Conservation (phyloP, 2,113 vertebrate genomes). For the Antennarius striatus region DNA sequence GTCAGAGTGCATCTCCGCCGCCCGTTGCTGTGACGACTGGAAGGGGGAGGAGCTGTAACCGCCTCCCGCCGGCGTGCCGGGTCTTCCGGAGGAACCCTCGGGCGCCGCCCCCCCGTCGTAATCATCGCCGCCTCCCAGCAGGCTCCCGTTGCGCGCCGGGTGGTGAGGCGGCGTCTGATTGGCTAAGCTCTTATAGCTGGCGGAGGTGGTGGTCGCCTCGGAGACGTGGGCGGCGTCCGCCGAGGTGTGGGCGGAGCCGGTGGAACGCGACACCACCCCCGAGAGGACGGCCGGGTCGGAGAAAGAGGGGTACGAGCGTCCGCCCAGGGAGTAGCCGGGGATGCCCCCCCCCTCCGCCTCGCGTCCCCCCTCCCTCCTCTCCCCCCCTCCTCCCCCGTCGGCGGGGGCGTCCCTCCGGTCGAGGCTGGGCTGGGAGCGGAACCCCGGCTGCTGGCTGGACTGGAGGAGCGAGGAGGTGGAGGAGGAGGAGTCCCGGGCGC, state of each 20-base stretch:
- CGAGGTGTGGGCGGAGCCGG: constrained; percentile 85
- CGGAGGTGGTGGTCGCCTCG: constrained; percentile 86
- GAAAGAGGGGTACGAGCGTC: constrained; percentile 82
- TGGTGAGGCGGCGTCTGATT: constrained; percentile 85
- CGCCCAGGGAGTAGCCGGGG: constrained; percentile 76
- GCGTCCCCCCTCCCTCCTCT: constrained; percentile 49
- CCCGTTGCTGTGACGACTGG: constrained; percentile 85
- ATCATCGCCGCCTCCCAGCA: constrained; percentile 88
- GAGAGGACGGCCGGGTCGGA: constrained; percentile 84
- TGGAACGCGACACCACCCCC: constrained; percentile 84
- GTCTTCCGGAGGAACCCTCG: constrained; percentile 64
- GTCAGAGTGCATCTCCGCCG: constrained; percentile 82
- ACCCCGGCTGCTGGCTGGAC: constrained; percentile 88
- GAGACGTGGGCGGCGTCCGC: constrained; percentile 80
- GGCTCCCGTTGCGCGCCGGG: constrained; percentile 85
- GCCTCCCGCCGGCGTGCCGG: constrained; percentile 73
- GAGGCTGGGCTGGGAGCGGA: constrained; percentile 93
- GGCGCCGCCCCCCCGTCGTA: constrained; percentile 77
- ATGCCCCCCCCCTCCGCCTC: constrained; percentile 61
- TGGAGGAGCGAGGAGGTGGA: constrained; percentile 85
- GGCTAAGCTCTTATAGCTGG: constrained; percentile 94
- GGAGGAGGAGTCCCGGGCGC: constrained; percentile 88
- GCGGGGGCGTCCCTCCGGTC: constrained; percentile 76
- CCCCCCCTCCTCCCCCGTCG: constrained; percentile 40
- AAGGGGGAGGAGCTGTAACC: constrained; percentile 91